These are phyloP conservation scores for Scelioninae gen. 2 DNA, from an alignment of 2,888 invertebrate species.

Conservation along the genomic window DNA sequence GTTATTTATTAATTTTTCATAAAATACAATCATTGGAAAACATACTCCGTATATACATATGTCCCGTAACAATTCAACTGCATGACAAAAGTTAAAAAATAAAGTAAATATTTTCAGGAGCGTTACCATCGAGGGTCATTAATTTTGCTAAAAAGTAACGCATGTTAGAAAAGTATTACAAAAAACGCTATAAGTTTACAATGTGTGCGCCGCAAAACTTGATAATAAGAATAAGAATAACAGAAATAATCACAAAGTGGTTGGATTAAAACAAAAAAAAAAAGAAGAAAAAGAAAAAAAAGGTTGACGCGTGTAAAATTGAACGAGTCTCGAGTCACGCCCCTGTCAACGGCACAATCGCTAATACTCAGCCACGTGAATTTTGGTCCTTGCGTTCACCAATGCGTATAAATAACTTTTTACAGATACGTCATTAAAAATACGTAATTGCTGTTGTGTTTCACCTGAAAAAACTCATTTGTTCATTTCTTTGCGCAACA, in stretches of 20 bases:
- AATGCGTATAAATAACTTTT: slow-evolving; percentile 53
- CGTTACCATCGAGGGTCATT: slow-evolving; percentile 13
- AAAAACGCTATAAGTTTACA: too few species aligned
- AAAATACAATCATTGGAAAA: slow-evolving; percentile 56
- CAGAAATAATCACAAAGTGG: too few species aligned
- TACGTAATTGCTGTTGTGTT: slow-evolving; percentile 37
- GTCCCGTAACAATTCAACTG: slow-evolving; percentile 54
- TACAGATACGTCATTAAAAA: slow-evolving; percentile 45
- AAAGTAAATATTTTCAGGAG: slow-evolving; percentile 35
- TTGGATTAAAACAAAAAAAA: neutral
- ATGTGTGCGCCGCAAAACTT: neutral
- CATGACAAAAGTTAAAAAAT: slow-evolving; percentile 46
- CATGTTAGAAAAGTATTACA: too few species aligned
- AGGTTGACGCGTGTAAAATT: neutral
- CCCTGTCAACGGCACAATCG: slow-evolving; percentile 52
- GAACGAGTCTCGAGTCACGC: slow-evolving; percentile 19
- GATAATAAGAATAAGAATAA: neutral
- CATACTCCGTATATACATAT: slow-evolving; percentile 55
- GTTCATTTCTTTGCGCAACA: slow-evolving; percentile 50
- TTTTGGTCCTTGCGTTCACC: slow-evolving; percentile 42
- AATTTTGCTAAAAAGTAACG: too few species aligned
- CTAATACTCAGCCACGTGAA: slow-evolving; percentile 48
- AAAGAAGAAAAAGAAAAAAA: slow-evolving; percentile 1
- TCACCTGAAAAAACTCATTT: slow-evolving; percentile 44
- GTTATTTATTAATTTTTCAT: slow-evolving; percentile 42